Conservation (phyloP, 1,140 invertebrate genomes). For the Hydropsyche tenuis region DNA sequence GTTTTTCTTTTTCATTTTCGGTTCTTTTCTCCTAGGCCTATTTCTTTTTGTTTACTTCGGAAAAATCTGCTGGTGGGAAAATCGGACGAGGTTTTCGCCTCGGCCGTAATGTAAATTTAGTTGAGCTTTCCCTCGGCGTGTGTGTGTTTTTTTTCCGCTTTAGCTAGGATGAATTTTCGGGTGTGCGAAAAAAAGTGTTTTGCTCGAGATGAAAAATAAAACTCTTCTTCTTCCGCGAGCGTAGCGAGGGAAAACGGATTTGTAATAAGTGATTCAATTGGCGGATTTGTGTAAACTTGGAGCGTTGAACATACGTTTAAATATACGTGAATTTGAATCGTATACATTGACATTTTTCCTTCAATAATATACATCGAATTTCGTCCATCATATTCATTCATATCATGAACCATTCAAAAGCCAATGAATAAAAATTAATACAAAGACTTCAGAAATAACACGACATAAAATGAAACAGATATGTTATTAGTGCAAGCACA, state of each 20-base stretch:
- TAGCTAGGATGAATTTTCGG: conserved; percentile 8
- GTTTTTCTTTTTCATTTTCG: not conserved
- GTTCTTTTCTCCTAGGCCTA: not conserved
- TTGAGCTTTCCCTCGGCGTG: not conserved
- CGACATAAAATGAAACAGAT: no score
- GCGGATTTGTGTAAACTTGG: not conserved
- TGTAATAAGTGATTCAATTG: conserved; percentile 12
- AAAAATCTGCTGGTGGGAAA: not conserved
- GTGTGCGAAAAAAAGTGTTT: conserved; percentile 1
- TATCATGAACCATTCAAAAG: no score
- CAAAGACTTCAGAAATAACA: no score
- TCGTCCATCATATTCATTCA: no score
- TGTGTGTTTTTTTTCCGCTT: not conserved
- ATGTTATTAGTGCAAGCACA: no score
- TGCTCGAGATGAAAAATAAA: not conserved
- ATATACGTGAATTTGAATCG: no score
- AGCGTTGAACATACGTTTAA: no score
- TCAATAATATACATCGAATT: no score
- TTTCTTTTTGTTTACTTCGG: not conserved
- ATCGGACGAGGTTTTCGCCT: conserved; percentile 11
- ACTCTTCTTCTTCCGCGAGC: not conserved
- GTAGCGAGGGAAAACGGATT: not conserved
- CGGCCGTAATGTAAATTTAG: conserved; percentile 19
- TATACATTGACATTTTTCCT: no score
- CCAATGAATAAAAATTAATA: no score